phyloP scores from a whole-genome alignment of 64 coral and sea anemone genomes.

The Pocillopora damicornis region DNA sequence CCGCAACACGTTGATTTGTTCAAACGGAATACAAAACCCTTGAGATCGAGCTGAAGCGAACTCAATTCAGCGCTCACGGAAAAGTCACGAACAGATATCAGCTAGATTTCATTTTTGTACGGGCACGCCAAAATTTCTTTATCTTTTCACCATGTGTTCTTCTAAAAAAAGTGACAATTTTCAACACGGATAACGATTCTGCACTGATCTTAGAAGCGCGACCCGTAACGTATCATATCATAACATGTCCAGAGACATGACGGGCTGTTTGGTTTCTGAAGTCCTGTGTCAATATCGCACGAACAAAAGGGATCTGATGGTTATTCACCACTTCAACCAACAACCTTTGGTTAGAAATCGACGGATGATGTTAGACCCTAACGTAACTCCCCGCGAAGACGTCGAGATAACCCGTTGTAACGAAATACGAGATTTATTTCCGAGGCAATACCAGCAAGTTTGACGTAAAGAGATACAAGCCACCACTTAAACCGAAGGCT shows the following conservation, averaged over 20 bases:
- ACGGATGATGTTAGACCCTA: slow-evolving; percentile 3
- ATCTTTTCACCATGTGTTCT: background rate
- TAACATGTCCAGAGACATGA: slow-evolving; percentile 22
- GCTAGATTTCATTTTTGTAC: background rate
- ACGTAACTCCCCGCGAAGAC: background rate
- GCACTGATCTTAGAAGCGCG: background rate
- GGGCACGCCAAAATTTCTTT: background rate
- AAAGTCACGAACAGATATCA: background rate
- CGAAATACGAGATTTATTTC: background rate
- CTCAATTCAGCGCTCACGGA: too few relatives aligned
- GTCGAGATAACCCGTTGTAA: background rate
- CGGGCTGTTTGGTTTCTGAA: slow-evolving; percentile 31
- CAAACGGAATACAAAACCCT: background rate
- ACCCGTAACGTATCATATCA: background rate
- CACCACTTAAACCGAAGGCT: too few relatives aligned
- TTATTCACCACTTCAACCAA: slow-evolving; percentile 5
- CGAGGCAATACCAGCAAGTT: background rate
- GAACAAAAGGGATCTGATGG: slow-evolving; percentile 4
- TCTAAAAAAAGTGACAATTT: background rate
- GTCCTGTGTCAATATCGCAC: slow-evolving; percentile 26
- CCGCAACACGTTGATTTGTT: background rate
- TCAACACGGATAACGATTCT: background rate
- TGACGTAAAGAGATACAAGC: too few relatives aligned
- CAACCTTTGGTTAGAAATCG: slow-evolving; percentile 1
- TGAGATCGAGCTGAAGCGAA: background rate